Percentiles rank a stretch among this genome's conserved stretches.
phyloP scores from a whole-genome alignment of 2,797 vertebrate species.

The Brachymystax lenok region DNA sequence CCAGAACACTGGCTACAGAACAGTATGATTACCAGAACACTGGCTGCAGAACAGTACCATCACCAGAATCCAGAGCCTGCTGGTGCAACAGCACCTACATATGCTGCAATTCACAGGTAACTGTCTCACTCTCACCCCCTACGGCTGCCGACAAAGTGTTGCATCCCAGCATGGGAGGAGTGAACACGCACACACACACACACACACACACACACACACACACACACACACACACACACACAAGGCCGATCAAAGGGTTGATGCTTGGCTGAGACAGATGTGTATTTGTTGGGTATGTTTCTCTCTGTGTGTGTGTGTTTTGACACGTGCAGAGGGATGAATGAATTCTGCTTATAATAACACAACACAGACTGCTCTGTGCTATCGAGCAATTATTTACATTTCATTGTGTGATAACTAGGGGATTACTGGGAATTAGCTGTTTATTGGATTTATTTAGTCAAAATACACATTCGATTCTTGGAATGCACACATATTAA shows the following conservation, averaged over 20 bases:
- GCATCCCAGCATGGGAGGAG: neutral
- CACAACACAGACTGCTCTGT: constrained; percentile 5
- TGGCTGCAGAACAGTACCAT: neutral
- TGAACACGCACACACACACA: neutral
- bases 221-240: constrained; percentile 6
- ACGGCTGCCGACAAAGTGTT: neutral
- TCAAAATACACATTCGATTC: constrained; percentile 4
- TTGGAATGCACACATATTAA: neutral
- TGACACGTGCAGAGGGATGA: neutral
- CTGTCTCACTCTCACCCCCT: neutral
- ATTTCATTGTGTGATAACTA: constrained; percentile 6
- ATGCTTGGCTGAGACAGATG: neutral
- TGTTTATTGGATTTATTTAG: constrained; percentile 3
- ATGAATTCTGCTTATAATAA: neutral
- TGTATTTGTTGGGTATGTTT: neutral
- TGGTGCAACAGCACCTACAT: neutral
- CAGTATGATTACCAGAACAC: too few relatives aligned
- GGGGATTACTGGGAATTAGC: constrained; percentile 3
- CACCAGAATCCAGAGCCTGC: neutral
- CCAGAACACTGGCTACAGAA: too few relatives aligned
- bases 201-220: neutral
- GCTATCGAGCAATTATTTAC: neutral
- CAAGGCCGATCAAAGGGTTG: neutral
- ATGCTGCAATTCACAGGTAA: neutral
- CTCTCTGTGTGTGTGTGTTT: neutral